Percentiles rank a stretch among this genome's conserved stretches.
These are phyloP conservation scores for Trissolcus basalis DNA, from an alignment of 1,140 invertebrate species.

Conservation along the genomic window DNA sequence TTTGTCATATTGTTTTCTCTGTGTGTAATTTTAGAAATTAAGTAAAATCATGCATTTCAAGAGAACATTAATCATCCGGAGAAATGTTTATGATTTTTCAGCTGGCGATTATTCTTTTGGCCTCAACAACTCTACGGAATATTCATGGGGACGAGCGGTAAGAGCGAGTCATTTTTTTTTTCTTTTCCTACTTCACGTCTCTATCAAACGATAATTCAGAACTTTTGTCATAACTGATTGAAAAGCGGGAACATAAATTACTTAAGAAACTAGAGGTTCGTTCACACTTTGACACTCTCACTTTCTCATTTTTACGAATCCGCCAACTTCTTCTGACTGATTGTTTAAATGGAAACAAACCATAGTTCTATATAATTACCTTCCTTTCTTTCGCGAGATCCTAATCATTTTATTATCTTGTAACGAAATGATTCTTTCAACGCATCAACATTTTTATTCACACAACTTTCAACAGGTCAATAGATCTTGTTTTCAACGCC, in stretches of 20 bases:
- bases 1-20: no score
- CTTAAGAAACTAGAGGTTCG: constrained; percentile 1
- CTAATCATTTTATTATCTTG: neutral
- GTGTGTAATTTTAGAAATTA: no score
- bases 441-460: no score
- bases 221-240: no score
- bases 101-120: constrained; percentile 15
- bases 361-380: neutral
- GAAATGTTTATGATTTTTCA: constrained; percentile 19
- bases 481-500: no score
- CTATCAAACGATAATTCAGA: no score
- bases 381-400: no score
- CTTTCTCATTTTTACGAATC: constrained; percentile 13
- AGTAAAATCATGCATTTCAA: no score
- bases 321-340: neutral
- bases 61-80: neutral
- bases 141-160: constrained; percentile 20
- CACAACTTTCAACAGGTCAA: no score
- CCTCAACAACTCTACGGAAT: constrained; percentile 4
- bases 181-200: neutral
- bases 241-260: no score
- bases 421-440: neutral
- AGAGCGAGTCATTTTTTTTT: neutral
- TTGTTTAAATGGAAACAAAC: constrained; percentile 1
- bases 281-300: constrained; percentile 23